phyloP scores from a whole-genome alignment of 2,888 invertebrate genomes.

The Tromatobia lineatoria region DNA sequence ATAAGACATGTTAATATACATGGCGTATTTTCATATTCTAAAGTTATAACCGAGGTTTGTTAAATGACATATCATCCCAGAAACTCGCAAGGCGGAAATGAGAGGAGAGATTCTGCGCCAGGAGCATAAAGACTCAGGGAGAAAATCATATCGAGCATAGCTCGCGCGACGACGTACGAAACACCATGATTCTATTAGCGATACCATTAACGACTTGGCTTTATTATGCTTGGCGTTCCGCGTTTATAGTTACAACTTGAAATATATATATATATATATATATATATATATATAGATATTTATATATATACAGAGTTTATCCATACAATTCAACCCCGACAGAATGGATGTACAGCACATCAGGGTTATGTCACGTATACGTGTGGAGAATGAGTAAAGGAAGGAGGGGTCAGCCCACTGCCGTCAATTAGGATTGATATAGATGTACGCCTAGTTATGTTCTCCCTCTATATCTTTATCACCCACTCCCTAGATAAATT shows the following conservation, averaged over 20 bases:
- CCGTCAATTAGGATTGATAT: slow-evolving; percentile 80
- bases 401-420: slow-evolving; percentile 64
- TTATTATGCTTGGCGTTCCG: slow-evolving; percentile 79
- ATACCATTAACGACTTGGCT: slow-evolving; percentile 82
- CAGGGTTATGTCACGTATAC: slow-evolving; percentile 42
- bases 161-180: slow-evolving; percentile 68
- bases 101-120: slow-evolving; percentile 23
- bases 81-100: slow-evolving; percentile 42
- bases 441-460: slow-evolving; percentile 77
- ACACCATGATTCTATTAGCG: slow-evolving; percentile 83
- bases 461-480: slow-evolving; percentile 25
- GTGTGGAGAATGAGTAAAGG: slow-evolving; percentile 46
- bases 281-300: no score
- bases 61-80: slow-evolving; percentile 28
- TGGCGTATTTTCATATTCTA: background rate
- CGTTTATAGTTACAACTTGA: slow-evolving; percentile 82
- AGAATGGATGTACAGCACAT: slow-evolving; percentile 49
- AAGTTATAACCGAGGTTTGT: slow-evolving; percentile 3
- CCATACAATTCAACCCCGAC: slow-evolving; percentile 60
- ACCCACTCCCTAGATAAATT: slow-evolving; percentile 37
- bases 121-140: slow-evolving; percentile 56
- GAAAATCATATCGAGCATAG: slow-evolving; percentile 64
- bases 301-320: slow-evolving; percentile 31
- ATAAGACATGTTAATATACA: no score
- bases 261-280: slow-evolving; percentile 68